Conservation (phyloP, 2,797 vertebrate genomes). For the Rhabdophis nuchalis region DNA sequence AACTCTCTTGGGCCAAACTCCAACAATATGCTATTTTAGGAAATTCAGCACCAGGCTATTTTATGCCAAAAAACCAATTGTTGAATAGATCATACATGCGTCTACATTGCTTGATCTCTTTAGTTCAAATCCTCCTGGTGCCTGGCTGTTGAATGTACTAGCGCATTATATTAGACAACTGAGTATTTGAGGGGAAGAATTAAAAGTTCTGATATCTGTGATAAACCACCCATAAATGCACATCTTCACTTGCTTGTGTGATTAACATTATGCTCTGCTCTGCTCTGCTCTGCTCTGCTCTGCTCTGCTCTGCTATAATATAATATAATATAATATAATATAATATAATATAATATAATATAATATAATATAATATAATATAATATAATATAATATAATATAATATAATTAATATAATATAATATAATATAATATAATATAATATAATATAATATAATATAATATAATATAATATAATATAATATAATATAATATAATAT, state of each 20-base stretch:
- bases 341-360: too few relatives aligned
- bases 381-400: too few relatives aligned
- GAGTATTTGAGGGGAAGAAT: neutral
- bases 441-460: too few relatives aligned
- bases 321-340: too few relatives aligned
- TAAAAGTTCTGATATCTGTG: neutral
- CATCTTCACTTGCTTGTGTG: neutral
- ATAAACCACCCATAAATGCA: neutral
- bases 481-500: too few relatives aligned
- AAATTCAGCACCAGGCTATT: neutral
- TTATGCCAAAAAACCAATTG: neutral
- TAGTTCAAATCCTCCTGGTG: neutral
- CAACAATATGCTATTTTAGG: neutral
- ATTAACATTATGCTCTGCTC: neutral
- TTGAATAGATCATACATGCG: neutral
- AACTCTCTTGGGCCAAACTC: neutral
- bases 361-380: too few relatives aligned
- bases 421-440: too few relatives aligned
- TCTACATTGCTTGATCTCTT: neutral
- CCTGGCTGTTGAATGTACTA: neutral
- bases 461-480: too few relatives aligned
- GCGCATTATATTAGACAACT: neutral
- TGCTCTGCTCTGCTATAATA: too few relatives aligned
- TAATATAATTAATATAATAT: too few relatives aligned
- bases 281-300: too few relatives aligned